Conservation (phyloP, 2,113 vertebrate genomes). For the Triplophysa siluroides region DNA sequence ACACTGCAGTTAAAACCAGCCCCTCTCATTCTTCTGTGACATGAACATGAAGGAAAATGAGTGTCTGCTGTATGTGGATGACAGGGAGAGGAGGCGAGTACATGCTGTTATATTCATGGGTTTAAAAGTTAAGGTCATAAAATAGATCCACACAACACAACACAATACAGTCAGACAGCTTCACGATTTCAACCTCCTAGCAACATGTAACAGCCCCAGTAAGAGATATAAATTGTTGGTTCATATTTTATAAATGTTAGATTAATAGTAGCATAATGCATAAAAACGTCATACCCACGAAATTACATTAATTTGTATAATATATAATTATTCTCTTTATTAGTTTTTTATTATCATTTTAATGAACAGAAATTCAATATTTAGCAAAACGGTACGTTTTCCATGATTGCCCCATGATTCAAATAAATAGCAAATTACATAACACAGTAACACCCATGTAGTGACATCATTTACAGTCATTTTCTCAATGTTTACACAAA, state of each 20-base stretch:
- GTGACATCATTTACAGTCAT: too few relatives aligned
- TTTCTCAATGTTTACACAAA: too few relatives aligned
- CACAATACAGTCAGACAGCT: neutral
- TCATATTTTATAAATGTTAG: neutral
- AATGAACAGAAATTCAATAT: too few relatives aligned
- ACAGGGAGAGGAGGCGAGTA: slow-evolving; percentile 5
- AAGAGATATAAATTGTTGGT: neutral
- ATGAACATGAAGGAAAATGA: neutral
- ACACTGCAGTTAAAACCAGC: slow-evolving; percentile 4
- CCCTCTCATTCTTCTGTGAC: neutral
- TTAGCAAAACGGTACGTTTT: too few relatives aligned
- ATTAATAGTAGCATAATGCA: neutral
- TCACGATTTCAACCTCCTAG: slow-evolving; percentile 1
- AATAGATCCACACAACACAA: neutral
- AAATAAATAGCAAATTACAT: too few relatives aligned
- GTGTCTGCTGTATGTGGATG: neutral
- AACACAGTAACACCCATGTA: too few relatives aligned
- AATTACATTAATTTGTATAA: too few relatives aligned
- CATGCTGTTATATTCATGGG: slow-evolving; percentile 13
- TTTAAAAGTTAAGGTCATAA: slow-evolving; percentile 14
- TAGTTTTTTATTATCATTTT: too few relatives aligned
- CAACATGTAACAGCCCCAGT: neutral
- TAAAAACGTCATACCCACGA: neutral
- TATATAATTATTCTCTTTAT: too few relatives aligned
- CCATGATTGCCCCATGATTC: too few relatives aligned